Conservation (phyloP, 2,797 vertebrate species). For the Brachyrhaphis roseni region DNA sequence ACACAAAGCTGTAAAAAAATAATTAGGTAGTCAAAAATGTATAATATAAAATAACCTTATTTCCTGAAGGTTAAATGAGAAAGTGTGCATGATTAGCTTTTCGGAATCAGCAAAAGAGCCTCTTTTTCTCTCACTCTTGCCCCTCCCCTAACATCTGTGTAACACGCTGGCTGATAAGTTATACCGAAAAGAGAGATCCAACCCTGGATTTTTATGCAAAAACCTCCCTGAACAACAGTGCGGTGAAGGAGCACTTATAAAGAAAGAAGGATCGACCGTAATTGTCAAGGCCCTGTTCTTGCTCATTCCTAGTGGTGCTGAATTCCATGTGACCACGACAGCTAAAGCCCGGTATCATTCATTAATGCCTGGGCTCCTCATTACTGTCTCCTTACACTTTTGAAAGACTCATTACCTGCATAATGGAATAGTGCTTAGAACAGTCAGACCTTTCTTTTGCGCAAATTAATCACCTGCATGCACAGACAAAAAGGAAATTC, state of each 20-base stretch:
- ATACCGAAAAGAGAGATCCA: slow-evolving; percentile 66
- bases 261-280: slow-evolving; percentile 63
- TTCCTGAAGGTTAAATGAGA: slow-evolving; percentile 35
- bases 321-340: slow-evolving; percentile 74
- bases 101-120: slow-evolving; percentile 36
- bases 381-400: slow-evolving; percentile 85
- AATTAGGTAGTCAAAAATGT: slow-evolving; percentile 21
- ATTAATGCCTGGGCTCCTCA: slow-evolving; percentile 83
- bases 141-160: slow-evolving; percentile 7
- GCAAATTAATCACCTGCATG: slow-evolving; percentile 83
- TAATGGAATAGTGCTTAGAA: slow-evolving; percentile 85
- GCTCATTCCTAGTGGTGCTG: slow-evolving; percentile 53
- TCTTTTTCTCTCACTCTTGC: slow-evolving; percentile 26
- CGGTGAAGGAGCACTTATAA: slow-evolving; percentile 53
- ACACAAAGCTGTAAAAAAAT: neutral
- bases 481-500: slow-evolving; percentile 84
- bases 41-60: slow-evolving; percentile 27
- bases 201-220: slow-evolving; percentile 62
- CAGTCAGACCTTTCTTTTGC: slow-evolving; percentile 82
- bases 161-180: slow-evolving; percentile 54
- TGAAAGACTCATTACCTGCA: slow-evolving; percentile 89
- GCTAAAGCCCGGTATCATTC: slow-evolving; percentile 82
- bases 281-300: slow-evolving; percentile 63
- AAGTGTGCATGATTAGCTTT: slow-evolving; percentile 50
- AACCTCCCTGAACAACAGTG: slow-evolving; percentile 62